Conservation (phyloP, 35 echinoderm and acorn worm genomes). For the Ophioderma brevispina region DNA sequence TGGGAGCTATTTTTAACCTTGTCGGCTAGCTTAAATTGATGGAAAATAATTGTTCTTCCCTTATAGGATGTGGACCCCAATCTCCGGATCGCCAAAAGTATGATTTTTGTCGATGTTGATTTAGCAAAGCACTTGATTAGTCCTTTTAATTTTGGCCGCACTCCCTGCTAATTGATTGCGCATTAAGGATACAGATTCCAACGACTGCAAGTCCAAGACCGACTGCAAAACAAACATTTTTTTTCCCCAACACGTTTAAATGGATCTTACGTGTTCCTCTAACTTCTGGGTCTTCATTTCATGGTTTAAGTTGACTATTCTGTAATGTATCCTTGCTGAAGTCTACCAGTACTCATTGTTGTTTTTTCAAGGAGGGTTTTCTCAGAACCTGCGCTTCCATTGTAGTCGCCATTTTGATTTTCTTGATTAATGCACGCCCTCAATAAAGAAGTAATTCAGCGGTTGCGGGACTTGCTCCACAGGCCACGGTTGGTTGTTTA, state of each 20-base stretch:
- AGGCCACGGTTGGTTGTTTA: too few species aligned
- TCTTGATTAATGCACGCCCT: not conserved
- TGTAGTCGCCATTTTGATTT: conserved; percentile 65
- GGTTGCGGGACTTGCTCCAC: too few species aligned
- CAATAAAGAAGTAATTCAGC: too few species aligned
- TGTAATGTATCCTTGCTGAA: conserved; percentile 56
- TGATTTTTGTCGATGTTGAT: too few species aligned
- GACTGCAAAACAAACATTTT: conserved; percentile 69
- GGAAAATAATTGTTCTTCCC: too few species aligned
- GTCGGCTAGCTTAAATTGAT: too few species aligned
- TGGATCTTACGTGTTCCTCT: conserved; percentile 50
- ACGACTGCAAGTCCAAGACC: conserved; percentile 67
- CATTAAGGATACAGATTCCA: conserved; percentile 96
- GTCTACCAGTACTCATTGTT: conserved; percentile 77
- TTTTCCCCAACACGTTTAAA: conserved; percentile 35
- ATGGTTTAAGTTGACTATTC: conserved; percentile 28
- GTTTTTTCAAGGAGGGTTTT: conserved; percentile 76
- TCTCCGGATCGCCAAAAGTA: too few species aligned
- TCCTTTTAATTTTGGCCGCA: too few species aligned
- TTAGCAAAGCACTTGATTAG: too few species aligned
- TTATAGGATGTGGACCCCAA: too few species aligned
- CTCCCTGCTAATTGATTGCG: too few species aligned
- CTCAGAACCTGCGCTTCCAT: not conserved
- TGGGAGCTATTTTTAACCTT: too few species aligned
- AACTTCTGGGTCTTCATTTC: conserved; percentile 78